These are phyloP conservation scores for Lates calcarifer DNA, from an alignment of 2,113 vertebrate species.

Conservation along the genomic window DNA sequence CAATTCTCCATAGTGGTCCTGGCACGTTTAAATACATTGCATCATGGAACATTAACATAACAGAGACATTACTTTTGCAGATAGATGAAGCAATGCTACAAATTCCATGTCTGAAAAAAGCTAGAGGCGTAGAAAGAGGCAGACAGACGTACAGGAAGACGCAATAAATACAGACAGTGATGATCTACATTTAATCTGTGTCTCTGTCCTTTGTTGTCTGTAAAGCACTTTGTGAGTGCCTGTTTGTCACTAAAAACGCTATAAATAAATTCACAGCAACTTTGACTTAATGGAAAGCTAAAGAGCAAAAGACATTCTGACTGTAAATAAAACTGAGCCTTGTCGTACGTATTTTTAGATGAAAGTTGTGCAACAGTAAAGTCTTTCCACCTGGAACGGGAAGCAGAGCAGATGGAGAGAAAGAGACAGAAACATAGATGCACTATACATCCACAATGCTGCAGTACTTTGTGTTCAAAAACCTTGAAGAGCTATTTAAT, in stretches of 20 bases:
- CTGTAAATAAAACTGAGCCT: constrained; percentile 43
- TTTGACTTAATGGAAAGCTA: constrained; percentile 38
- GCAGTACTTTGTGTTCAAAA: background rate
- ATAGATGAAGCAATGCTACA: background rate
- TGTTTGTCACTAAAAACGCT: constrained; percentile 37
- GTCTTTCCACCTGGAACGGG: background rate
- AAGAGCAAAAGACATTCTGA: constrained; percentile 43
- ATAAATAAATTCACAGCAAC: constrained; percentile 60
- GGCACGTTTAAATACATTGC: constrained; percentile 9
- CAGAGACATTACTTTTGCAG: background rate
- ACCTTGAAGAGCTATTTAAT: too few species aligned
- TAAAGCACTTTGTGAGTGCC: background rate
- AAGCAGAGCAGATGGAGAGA: background rate
- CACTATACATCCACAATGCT: background rate
- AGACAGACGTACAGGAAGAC: background rate
- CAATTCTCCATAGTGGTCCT: background rate
- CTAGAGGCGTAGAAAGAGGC: background rate
- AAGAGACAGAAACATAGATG: background rate
- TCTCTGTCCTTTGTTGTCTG: constrained; percentile 41
- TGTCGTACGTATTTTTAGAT: constrained; percentile 50
- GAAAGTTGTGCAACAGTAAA: background rate
- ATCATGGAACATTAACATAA: background rate
- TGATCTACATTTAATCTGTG: constrained; percentile 49
- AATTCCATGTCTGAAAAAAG: background rate
- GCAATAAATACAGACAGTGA: background rate